Conservation (phyloP, 2,888 invertebrate species). For the Craniophora ligustri region DNA sequence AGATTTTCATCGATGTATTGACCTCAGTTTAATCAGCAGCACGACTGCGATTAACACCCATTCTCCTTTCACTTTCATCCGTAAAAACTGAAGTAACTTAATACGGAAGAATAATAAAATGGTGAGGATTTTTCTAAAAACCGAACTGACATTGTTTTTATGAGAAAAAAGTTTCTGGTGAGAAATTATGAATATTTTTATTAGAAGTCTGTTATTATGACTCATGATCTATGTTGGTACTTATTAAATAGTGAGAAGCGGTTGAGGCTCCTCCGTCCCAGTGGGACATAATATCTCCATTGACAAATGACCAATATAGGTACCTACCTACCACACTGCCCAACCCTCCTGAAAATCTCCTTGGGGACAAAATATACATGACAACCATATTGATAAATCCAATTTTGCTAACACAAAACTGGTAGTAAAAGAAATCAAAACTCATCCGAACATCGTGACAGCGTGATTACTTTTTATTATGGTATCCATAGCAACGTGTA, state of each 20-base stretch:
- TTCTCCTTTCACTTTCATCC: constrained; percentile 2
- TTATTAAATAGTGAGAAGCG: constrained; percentile 12
- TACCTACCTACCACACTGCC: background rate
- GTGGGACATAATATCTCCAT: constrained; percentile 6
- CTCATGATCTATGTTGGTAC: background rate
- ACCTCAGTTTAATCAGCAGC: constrained; percentile 27
- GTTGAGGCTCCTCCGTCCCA: background rate
- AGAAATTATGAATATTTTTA: too few species aligned
- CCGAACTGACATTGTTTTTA: too few species aligned
- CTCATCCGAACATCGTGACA: constrained; percentile 8
- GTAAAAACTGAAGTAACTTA: constrained; percentile 10
- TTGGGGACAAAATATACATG: background rate
- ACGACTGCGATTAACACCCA: constrained; percentile 1
- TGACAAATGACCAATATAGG: background rate
- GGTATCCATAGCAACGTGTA: constrained; percentile 8
- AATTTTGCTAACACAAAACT: background rate
- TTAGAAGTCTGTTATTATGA: too few species aligned
- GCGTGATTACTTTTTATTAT: constrained; percentile 15
- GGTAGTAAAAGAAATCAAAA: constrained; percentile 14
- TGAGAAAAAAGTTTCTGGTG: too few species aligned
- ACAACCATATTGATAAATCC: background rate
- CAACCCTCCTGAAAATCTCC: constrained; percentile 1
- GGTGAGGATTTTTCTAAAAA: background rate
- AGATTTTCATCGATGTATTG: constrained; percentile 15
- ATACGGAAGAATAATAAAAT: constrained; percentile 3